A percentile compares a stretch with the other conserved stretches of the same genome.
phyloP scores from a whole-genome alignment of 2,797 vertebrate genomes.

The Pseudocheirus occidentalis region DNA sequence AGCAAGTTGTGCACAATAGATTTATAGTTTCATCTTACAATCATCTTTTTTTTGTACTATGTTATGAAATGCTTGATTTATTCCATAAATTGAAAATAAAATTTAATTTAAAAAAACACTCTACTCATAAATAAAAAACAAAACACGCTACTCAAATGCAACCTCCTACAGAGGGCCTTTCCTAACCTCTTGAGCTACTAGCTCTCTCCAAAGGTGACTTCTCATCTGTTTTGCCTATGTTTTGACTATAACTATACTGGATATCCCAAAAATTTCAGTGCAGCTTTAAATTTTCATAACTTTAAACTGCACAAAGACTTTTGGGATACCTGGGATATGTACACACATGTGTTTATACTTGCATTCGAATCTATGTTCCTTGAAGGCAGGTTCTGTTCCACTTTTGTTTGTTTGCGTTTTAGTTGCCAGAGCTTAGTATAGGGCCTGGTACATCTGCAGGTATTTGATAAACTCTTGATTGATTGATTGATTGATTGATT shows the following conservation, averaged over 20 bases:
- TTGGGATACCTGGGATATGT: not conserved
- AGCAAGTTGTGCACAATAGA: not conserved
- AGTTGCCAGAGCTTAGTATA: not conserved
- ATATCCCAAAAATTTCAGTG: not conserved
- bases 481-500: not conserved
- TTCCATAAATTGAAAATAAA: not conserved
- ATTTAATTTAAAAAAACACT: not conserved
- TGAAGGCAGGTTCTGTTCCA: not conserved
- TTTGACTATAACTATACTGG: not conserved
- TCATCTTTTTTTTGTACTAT: not conserved
- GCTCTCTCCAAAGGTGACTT: not conserved
- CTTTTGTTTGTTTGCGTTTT: not conserved
- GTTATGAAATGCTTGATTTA: not conserved
- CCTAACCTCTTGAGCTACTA: not conserved
- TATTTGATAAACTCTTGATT: not conserved
- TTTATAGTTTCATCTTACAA: not conserved
- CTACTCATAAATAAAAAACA: not conserved
- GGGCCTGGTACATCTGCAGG: not conserved
- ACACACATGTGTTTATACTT: not conserved
- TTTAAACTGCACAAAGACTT: not conserved
- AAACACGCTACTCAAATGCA: not conserved
- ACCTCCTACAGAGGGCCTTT: not conserved
- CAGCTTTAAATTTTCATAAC: not conserved
- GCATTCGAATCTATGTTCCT: not conserved
- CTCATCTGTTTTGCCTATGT: not conserved